These are phyloP conservation scores for Endotricha flammealis DNA, from an alignment of 2,888 invertebrate genomes.

Conservation along the genomic window DNA sequence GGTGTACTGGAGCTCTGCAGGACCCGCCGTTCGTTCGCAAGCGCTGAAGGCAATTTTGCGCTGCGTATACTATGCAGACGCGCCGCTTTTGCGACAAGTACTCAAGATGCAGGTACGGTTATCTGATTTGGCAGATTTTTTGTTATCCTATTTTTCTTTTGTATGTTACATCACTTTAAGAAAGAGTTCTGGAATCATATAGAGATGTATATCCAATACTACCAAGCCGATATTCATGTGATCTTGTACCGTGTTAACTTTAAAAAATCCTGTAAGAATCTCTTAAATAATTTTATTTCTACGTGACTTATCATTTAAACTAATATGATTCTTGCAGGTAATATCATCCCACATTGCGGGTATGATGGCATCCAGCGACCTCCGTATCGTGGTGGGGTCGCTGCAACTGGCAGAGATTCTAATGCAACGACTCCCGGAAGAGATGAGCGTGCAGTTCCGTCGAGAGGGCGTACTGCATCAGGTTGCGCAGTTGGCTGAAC, in stretches of 20 bases:
- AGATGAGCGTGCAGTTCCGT: constrained; percentile 96
- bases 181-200: no score
- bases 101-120: constrained; percentile 76
- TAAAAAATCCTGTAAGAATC: no score
- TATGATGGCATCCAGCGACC: constrained; percentile 98
- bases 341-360: constrained; percentile 98
- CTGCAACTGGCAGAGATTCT: constrained; percentile 97
- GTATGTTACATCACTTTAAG: no score
- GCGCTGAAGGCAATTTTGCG: constrained; percentile 96
- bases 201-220: no score
- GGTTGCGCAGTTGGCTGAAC: constrained; percentile 68
- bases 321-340: constrained; percentile 72
- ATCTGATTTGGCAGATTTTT: no score
- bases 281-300: no score
- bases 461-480: constrained; percentile 99
- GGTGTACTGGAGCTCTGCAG: constrained; percentile 98
- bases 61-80: constrained; percentile 96
- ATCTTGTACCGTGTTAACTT: no score
- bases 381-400: constrained; percentile 97
- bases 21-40: constrained; percentile 97
- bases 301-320: no score
- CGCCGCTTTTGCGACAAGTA: constrained; percentile 88
- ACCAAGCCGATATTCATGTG: no score
- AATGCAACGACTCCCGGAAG: constrained; percentile 96
- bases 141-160: no score